Evolutionary conservation across 1,140 invertebrate genomes (phyloP), one percentile per base, ranked within the genome.

Genomic region (Gryon sp.): DNA sequence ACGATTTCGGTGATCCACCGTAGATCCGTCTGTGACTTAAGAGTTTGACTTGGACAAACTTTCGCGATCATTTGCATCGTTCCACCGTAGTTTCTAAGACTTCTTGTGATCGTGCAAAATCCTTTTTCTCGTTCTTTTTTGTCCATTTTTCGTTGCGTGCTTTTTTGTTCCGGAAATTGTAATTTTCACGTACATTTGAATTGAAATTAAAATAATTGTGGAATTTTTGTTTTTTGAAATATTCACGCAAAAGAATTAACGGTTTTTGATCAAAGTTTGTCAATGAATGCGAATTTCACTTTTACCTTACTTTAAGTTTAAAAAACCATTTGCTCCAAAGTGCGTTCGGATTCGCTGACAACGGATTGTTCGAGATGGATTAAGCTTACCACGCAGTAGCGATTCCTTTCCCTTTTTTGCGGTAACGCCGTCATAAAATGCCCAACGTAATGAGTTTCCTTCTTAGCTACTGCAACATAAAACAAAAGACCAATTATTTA

Each of bases 361-460:
- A 68, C 19, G n/a, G 32, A 57, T 48, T 57, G 24, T 41, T 48
- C 40, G 50, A 57, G 24, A 43, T 14, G 59, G 52, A 52, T 70
- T 45, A 53, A 43, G 24, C 43, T 69, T 16, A 16, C 15, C 16
- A 41, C 52, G 53, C 32, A 69, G 52, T 40, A 19, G 19, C 45
- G 3, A 41, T 53, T 52, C 55, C 66, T 70, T 70, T 70, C 53
- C 53, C 66, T 60, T 70, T 69, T 70, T 53, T 53, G 53, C 24
- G 26, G 16, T n/a, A 46, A 38, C 16, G 12, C 24, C 14, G 52
- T 32, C 41, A 20, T 55, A 55, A 66, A 66, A 30, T 8, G 2
- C 18, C 7, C 5, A 12, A n/a, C 19, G 36, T 38, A 53, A 43
- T 14, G 43, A 24, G 18, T 19, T 55, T 36, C 19, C 38, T 26